Conservation (phyloP, 2,797 vertebrate genomes). For the Notolepis coatsorum region DNA sequence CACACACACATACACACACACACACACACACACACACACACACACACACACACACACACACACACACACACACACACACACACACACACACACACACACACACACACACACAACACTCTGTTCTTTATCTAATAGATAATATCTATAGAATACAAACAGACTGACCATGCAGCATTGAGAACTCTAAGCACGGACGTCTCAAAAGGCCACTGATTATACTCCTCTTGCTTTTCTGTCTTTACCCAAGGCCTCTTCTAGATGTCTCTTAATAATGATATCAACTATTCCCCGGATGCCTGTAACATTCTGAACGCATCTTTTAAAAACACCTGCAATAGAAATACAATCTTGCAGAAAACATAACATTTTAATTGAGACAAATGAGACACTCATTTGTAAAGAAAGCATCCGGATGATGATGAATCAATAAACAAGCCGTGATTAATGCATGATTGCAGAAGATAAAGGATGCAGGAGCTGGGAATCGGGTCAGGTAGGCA, state of each 20-base stretch:
- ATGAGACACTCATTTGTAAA: no score
- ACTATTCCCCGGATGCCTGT: background rate
- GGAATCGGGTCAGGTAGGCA: background rate
- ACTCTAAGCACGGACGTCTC: background rate
- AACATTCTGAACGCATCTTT: background rate
- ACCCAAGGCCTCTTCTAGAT: background rate
- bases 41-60: no score
- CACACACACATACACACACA: no score
- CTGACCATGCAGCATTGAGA: background rate
- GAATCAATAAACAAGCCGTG: no score
- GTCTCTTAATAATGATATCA: background rate
- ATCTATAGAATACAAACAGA: no score
- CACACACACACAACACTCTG: background rate
- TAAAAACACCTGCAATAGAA: background rate
- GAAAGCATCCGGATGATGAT: no score
- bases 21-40: no score
- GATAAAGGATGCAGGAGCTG: constrained; percentile 1
- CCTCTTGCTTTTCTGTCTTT: background rate
- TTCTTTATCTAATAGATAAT: constrained; percentile 9
- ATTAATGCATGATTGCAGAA: no score
- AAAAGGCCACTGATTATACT: constrained; percentile 4
- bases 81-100: background rate
- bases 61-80: background rate
- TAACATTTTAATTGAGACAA: no score
- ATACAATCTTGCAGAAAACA: background rate